Evolutionary conservation across 2,888 invertebrate species (phyloP).

Genomic region (Ichneumoninae sp.): DNA sequence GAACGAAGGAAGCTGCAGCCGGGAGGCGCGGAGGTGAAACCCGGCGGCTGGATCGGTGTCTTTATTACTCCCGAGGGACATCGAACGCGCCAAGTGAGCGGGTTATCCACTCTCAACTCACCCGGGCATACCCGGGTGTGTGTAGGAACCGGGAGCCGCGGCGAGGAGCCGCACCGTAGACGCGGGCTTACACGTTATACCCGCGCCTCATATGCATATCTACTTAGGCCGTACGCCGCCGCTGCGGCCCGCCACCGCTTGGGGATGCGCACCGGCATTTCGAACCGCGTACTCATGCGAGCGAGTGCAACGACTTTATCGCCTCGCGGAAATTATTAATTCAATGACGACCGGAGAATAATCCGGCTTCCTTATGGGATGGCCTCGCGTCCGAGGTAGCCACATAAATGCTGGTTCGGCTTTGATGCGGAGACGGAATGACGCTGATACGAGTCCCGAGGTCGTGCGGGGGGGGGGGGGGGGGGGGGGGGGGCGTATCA

Average conservation of each 20-base stretch:
- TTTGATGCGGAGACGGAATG: conserved; percentile 31
- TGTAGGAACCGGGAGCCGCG: not conserved
- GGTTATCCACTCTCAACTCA: conserved; percentile 42
- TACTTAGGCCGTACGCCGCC: conserved; percentile 53
- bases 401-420: conserved; percentile 45
- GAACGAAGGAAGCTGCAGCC: conserved; percentile 51
- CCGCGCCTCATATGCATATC: conserved; percentile 66
- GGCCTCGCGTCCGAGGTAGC: conserved; percentile 34
- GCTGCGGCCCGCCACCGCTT: conserved; percentile 25
- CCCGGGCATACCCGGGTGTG: conserved; percentile 8
- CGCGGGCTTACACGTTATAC: conserved; percentile 23
- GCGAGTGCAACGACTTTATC: conserved; percentile 68
- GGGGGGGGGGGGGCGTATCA: not conserved
- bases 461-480: not conserved
- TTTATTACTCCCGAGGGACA: conserved; percentile 70
- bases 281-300: conserved; percentile 18
- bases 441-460: not conserved
- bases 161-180: not conserved
- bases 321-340: conserved; percentile 78
- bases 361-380: conserved; percentile 70
- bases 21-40: conserved; percentile 30
- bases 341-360: conserved; percentile 73
- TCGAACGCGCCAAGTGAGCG: conserved; percentile 50
- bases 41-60: conserved; percentile 67
- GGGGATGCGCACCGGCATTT: conserved; percentile 24